phyloP scores from a whole-genome alignment of 2,113 vertebrate genomes.

The Psittacula cyanocephala region DNA sequence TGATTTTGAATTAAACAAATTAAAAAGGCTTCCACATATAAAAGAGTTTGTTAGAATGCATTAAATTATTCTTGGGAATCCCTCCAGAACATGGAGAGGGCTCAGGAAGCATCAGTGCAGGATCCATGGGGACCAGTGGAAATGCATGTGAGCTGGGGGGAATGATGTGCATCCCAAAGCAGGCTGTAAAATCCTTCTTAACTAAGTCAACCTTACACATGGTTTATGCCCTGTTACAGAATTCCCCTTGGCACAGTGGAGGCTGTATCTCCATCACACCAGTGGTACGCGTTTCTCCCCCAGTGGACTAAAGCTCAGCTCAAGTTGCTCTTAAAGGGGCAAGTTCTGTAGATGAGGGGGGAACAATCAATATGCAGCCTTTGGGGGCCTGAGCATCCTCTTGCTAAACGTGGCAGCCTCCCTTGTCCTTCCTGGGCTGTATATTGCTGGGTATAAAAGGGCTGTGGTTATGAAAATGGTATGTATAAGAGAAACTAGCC shows the following conservation, averaged over 20 bases:
- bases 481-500: conserved; percentile 31
- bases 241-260: rapidly evolving
- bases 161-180: rapidly evolving
- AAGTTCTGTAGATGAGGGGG: background rate
- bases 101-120: background rate
- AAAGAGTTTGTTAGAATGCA: background rate
- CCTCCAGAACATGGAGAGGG: background rate
- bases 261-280: background rate
- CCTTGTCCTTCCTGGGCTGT: background rate
- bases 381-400: background rate
- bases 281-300: background rate
- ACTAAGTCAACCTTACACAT: rapidly evolving
- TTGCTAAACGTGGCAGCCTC: background rate
- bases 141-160: rapidly evolving
- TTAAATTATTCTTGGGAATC: background rate
- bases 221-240: background rate
- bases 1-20: background rate
- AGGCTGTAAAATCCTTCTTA: background rate
- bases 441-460: background rate
- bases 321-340: background rate
- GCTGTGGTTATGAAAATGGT: background rate
- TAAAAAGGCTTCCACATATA: background rate
- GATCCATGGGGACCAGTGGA: rapidly evolving
- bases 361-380: background rate
- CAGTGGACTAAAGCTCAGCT: rapidly evolving